Percentiles rank a stretch among this genome's conserved stretches.
phyloP scores from a whole-genome alignment of 2,888 invertebrate genomes.

The Drosophila anomalipes region DNA sequence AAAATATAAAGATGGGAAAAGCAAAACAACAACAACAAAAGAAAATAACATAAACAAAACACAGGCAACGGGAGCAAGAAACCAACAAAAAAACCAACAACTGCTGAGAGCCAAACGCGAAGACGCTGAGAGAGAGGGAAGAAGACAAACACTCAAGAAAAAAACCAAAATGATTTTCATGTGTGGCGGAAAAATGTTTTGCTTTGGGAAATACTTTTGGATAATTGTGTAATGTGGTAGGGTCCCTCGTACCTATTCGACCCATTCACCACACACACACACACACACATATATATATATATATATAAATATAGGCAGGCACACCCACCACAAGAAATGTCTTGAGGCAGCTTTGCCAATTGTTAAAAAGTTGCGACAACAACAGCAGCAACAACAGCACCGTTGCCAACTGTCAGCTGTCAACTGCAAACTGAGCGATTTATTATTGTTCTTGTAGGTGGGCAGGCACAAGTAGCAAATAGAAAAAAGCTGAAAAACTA shows the following conservation, averaged over 20 bases:
- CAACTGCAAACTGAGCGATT: conserved; percentile 41
- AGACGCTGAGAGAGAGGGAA: conserved; percentile 10
- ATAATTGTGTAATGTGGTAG: conserved; percentile 68
- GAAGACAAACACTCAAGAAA: conserved; percentile 10
- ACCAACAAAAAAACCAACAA: conserved; percentile 2
- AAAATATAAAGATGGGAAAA: conserved; percentile 66
- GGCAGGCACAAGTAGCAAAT: conserved; percentile 13
- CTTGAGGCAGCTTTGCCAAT: conserved; percentile 38
- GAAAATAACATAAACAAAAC: conserved; percentile 48
- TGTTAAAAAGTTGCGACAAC: conserved; percentile 20
- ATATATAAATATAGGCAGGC: background rate
- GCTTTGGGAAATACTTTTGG: conserved; percentile 54
- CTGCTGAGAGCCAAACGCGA: conserved; percentile 11
- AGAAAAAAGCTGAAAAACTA: conserved; percentile 10
- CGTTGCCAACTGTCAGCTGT: conserved; percentile 50
- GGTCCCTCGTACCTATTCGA: conserved; percentile 8
- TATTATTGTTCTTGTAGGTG: conserved; percentile 53
- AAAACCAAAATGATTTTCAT: conserved; percentile 69
- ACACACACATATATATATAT: background rate
- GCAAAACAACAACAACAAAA: conserved; percentile 15
- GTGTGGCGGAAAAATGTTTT: conserved; percentile 56
- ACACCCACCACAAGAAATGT: conserved; percentile 16
- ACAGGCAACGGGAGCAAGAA: conserved; percentile 33
- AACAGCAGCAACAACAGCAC: conserved; percentile 26
- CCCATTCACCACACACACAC: background rate